Evolutionary conservation across 2,797 vertebrate species (phyloP), one percentile per base, ranked within the genome.

Genomic region (Falco peregrinus): DNA sequence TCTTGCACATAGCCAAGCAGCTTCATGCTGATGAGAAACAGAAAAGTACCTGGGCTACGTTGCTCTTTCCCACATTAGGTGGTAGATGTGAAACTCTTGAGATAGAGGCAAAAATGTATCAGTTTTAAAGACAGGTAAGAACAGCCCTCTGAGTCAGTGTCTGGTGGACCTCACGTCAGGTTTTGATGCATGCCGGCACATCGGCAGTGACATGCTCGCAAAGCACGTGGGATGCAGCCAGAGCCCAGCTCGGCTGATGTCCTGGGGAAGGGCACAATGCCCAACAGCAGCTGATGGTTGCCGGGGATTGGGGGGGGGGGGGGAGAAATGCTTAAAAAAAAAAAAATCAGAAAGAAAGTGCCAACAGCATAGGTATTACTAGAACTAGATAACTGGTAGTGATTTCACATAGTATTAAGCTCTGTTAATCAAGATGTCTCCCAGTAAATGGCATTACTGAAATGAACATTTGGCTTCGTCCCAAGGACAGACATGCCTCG

Each of bases 141-240:
- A 95, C 31, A 51, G 86, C 56, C 73, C 87, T 96, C 91, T 97
- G 97, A 98, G 93, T 97, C 95, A 96, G 87, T 56, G 90, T 81
- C 91, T 69, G 61, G 69, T 84, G 12, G 22, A 90, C 82, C 92
- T 93, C 63, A 51, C 8, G 22, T 86, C 91, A 70, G 93, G 95
- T 97, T 97, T 98, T 61, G 9, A 89, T 94, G 70, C 12, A 7
- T 81, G 79, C 79, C 73, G 10, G 70, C 85, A 95, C 97, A 97
- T 95, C 89, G 93, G 92, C 60, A 86, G 96, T 97, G 98, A 98
- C 97, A 98, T 56, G 96, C 95, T 98, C 93, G 25, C 81, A 81
- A 94, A 88, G 79, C 37, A 31, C 5, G 10, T 88, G 93, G 95
- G 93, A 76, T 74, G 89, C 79, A 90, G 86, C 87, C 76, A 5